These are phyloP conservation scores for Ceyx cyanopectus DNA, from an alignment of 2,113 vertebrate genomes.

Conservation along the genomic window DNA sequence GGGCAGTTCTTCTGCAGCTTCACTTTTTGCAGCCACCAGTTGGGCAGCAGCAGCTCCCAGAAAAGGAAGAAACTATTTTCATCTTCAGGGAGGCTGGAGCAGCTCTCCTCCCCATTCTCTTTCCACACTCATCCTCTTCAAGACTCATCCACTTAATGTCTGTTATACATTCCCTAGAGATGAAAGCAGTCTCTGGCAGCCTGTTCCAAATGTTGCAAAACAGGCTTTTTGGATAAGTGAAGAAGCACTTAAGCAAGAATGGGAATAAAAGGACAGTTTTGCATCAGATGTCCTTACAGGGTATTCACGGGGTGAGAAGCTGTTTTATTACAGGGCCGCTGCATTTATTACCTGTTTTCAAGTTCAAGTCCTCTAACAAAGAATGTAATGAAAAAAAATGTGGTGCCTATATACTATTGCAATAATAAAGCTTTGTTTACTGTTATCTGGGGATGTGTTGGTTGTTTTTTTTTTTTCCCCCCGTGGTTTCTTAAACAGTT, in stretches of 20 bases:
- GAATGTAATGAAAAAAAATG: not conserved
- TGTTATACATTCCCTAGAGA: not conserved
- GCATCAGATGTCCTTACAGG: not conserved
- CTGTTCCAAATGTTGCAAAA: not conserved
- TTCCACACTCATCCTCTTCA: not conserved
- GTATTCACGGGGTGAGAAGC: not conserved
- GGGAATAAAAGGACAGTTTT: not conserved
- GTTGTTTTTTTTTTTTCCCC: not conserved
- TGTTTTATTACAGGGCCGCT: not conserved
- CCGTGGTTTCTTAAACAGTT: not conserved
- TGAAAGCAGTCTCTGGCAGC: not conserved
- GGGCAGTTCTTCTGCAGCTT: not conserved
- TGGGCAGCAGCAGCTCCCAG: too few relatives aligned
- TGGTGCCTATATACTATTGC: not conserved
- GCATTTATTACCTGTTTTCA: not conserved
- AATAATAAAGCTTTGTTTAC: not conserved
- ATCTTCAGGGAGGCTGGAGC: not conserved
- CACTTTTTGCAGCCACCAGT: not conserved
- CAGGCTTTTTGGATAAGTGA: not conserved
- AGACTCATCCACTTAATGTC: not conserved
- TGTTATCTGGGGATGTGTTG: not conserved
- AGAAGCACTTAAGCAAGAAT: not conserved
- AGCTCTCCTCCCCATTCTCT: accelerated
- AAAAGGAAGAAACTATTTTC: not conserved
- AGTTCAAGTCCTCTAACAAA: not conserved